These are phyloP conservation scores for Platycheirus albimanus DNA, from an alignment of 2,888 invertebrate genomes.

Conservation along the genomic window DNA sequence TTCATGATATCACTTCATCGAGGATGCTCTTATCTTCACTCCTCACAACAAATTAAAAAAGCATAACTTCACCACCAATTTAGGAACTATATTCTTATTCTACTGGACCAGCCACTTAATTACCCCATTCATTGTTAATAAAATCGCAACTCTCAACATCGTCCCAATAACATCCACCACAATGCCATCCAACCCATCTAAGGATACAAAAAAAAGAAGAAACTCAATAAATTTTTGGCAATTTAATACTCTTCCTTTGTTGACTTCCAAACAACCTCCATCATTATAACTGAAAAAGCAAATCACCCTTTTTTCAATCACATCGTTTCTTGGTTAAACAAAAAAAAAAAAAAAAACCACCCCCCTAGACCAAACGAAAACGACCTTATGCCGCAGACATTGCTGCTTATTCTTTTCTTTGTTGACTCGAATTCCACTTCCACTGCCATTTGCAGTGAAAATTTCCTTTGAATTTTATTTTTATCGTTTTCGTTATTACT, in stretches of 20 bases:
- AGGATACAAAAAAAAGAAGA: conserved; percentile 5
- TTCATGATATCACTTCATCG: too few relatives aligned
- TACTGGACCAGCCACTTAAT: background rate
- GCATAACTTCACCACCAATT: background rate
- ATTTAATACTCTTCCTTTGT: conserved; percentile 41
- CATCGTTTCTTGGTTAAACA: conserved; percentile 16
- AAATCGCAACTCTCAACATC: background rate
- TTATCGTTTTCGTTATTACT: conserved; percentile 6
- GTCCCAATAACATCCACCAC: background rate
- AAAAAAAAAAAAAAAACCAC: background rate
- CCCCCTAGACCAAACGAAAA: too few relatives aligned
- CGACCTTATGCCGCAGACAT: conserved; percentile 29
- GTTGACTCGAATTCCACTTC: conserved; percentile 24
- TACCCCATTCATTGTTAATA: background rate
- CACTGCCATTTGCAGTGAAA: conserved; percentile 28
- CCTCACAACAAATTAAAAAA: too few relatives aligned
- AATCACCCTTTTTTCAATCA: conserved; percentile 66
- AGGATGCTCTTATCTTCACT: too few relatives aligned
- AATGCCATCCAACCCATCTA: background rate
- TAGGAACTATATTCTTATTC: background rate
- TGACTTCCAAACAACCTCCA: conserved; percentile 35
- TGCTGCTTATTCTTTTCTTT: conserved; percentile 22
- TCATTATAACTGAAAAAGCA: conserved; percentile 12
- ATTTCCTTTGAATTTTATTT: conserved; percentile 26
- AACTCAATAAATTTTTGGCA: conserved; percentile 60